phyloP scores from a whole-genome alignment of 1,140 invertebrate genomes.

The Leguminivora glycinivorella region DNA sequence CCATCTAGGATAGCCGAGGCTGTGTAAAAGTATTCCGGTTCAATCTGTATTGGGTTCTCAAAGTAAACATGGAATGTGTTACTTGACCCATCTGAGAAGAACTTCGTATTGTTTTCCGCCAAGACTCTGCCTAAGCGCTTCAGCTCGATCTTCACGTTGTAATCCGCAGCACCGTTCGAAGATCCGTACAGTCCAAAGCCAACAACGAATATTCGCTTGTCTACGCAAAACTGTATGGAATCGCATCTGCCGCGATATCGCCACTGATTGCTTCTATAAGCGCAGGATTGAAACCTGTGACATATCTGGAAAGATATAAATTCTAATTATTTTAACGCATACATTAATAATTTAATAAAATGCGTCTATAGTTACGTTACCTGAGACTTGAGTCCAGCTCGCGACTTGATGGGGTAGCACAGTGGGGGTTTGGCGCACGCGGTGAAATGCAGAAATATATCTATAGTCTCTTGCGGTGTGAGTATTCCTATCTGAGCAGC shows the following conservation, averaged over 20 bases:
- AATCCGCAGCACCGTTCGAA: conserved; percentile 94
- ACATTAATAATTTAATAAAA: conserved; percentile 16
- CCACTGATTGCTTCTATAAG: conserved; percentile 97
- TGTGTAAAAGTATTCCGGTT: conserved; percentile 94
- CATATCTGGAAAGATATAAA: conserved; percentile 84
- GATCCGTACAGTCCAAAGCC: conserved; percentile 96
- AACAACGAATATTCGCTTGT: conserved; percentile 94
- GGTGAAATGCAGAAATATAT: conserved; percentile 94
- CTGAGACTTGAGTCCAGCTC: conserved; percentile 93
- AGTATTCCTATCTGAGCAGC: conserved; percentile 93
- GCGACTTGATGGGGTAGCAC: conserved; percentile 88
- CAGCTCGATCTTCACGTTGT: conserved; percentile 93
- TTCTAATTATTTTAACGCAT: conserved; percentile 30
- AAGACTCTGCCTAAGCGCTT: conserved; percentile 91
- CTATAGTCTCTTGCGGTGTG: conserved; percentile 93
- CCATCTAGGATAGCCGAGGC: conserved; percentile 94
- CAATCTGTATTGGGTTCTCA: conserved; percentile 94
- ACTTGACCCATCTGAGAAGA: conserved; percentile 95
- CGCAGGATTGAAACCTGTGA: conserved; percentile 96
- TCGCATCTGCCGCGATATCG: conserved; percentile 94
- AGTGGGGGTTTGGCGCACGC: conserved; percentile 90
- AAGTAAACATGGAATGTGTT: conserved; percentile 97
- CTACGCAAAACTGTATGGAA: conserved; percentile 95
- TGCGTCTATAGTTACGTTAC: conserved; percentile 67
- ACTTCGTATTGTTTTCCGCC: conserved; percentile 94